Base-by-base conservation (phyloP, 2,113 vertebrate species). In the Sminthopsis crassicaudata region DNA sequence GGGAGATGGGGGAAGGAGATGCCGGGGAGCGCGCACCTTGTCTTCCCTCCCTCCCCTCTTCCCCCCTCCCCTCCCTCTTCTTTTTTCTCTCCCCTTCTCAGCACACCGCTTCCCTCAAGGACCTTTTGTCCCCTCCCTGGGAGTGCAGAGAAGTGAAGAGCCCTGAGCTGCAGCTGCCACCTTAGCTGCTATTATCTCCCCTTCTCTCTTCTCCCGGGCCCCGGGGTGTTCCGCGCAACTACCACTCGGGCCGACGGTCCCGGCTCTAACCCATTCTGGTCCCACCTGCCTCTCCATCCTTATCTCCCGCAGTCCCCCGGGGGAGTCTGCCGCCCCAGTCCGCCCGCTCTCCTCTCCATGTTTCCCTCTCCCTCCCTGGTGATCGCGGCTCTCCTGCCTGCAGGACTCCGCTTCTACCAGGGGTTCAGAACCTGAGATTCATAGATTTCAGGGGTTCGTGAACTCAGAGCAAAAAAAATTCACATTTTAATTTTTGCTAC, bases 121-220 rank as follows among this genome's bases (percentile, higher is more conserved):
- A 84, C 67, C 67, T 84, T 84, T 42, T 42, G 67, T 84, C 67
- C 67, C 67, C 67, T 42, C 36, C 6, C 22, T 22, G 67, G 67
- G 42, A 76, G 60, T n/a, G 36, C 30, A 36, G 60, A n/a, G 36
- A n/a, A 84, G 67, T 84, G n/a, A 22, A 84, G 22, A 22, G 0
- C 12, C 2, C 30, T 57, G 0, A 22, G 16, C 1, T 19, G 60
- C 53, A 0, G 0, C 16, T n/a, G 24, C 14, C 36, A 36, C 36
- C 46, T 42, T 2, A 27, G 89, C 25, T 8, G 89, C 25, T 8
- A 10, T 2, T 16, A 51, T 8, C 8, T 4, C 24, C 67, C 51
- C 1, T 30, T 30, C 16, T 42, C 22, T 27, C 7, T 5, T 4
- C 60, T 60, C 27, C 3, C 0, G 14, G 88, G 91, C 53, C 53